Conservation (phyloP, 30 jellyfish, hydroid and myxozoan species). For the Euphysa ruthae region DNA sequence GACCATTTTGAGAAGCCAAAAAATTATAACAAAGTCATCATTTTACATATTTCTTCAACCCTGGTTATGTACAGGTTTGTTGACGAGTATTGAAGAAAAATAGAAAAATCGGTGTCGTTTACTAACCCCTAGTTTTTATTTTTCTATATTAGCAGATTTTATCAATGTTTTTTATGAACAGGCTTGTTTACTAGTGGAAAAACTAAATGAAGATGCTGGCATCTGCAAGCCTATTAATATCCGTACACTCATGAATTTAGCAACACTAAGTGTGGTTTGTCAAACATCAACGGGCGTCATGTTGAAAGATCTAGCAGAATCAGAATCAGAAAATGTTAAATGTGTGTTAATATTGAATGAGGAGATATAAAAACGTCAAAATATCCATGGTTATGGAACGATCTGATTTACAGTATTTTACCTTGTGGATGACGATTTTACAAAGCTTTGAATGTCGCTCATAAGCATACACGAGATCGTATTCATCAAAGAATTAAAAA, state of each 20-base stretch:
- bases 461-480: slow-evolving; percentile 55
- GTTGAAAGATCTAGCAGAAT: slow-evolving; percentile 47
- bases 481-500: slow-evolving; percentile 35
- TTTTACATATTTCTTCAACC: slow-evolving; percentile 46
- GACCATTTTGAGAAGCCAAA: slow-evolving; percentile 16
- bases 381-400: slow-evolving; percentile 56
- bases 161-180: slow-evolving; percentile 51
- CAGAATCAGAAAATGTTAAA: slow-evolving; percentile 50
- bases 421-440: slow-evolving; percentile 41
- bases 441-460: slow-evolving; percentile 42
- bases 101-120: slow-evolving; percentile 71
- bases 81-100: slow-evolving; percentile 52
- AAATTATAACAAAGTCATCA: slow-evolving; percentile 31
- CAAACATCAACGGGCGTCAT: slow-evolving; percentile 91
- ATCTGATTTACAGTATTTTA: slow-evolving; percentile 35
- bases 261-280: slow-evolving; percentile 23
- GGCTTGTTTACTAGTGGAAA: slow-evolving; percentile 44
- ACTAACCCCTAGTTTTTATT: slow-evolving; percentile 84
- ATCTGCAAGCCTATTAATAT: slow-evolving; percentile 19
- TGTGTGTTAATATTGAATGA: slow-evolving; percentile 37
- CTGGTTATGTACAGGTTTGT: slow-evolving; percentile 72
- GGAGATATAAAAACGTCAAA: slow-evolving; percentile 12
- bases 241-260: slow-evolving; percentile 17
- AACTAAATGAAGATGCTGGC: slow-evolving; percentile 10
- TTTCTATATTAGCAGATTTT: slow-evolving; percentile 56